Percentiles rank a stretch among this genome's conserved stretches.
These are phyloP conservation scores for Suricata suricatta DNA, from an alignment of 2,113 vertebrate species.

Conservation along the genomic window DNA sequence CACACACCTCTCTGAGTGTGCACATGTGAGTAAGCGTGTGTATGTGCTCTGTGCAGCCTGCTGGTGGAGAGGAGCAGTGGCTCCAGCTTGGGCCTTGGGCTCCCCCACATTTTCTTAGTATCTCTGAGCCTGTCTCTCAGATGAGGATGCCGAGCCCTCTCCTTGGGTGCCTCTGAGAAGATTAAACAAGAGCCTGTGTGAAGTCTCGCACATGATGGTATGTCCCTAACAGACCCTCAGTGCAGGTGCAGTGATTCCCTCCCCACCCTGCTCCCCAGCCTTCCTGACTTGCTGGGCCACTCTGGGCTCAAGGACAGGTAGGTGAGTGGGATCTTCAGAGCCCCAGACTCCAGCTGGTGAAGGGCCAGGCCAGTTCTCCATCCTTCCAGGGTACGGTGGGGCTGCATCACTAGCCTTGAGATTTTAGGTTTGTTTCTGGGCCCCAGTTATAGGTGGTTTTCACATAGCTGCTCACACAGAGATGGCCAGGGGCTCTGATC, in stretches of 20 bases:
- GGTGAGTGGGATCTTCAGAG: not conserved
- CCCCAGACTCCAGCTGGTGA: not conserved
- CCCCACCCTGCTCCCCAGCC: no score
- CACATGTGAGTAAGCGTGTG: not conserved
- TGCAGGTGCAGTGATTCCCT: not conserved
- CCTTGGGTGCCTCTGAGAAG: not conserved
- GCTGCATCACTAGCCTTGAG: not conserved
- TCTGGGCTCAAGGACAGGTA: not conserved
- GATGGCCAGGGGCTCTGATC: not conserved
- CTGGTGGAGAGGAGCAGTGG: not conserved
- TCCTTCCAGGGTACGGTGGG: no score
- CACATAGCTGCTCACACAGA: not conserved
- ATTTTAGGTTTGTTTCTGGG: not conserved
- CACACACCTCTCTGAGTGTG: not conserved
- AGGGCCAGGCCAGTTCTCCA: not conserved
- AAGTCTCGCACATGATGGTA: fast-evolving
- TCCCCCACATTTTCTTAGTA: not conserved
- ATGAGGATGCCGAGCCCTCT: not conserved
- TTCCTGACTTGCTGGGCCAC: not conserved
- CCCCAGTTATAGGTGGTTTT: fast-evolving
- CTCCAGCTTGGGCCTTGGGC: not conserved
- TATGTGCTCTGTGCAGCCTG: not conserved
- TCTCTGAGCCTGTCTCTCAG: not conserved
- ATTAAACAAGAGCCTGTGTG: not conserved
- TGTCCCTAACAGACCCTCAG: not conserved